Evolutionary conservation across 2,113 vertebrate genomes (phyloP).

Genomic region (Lagopus leucura): DNA sequence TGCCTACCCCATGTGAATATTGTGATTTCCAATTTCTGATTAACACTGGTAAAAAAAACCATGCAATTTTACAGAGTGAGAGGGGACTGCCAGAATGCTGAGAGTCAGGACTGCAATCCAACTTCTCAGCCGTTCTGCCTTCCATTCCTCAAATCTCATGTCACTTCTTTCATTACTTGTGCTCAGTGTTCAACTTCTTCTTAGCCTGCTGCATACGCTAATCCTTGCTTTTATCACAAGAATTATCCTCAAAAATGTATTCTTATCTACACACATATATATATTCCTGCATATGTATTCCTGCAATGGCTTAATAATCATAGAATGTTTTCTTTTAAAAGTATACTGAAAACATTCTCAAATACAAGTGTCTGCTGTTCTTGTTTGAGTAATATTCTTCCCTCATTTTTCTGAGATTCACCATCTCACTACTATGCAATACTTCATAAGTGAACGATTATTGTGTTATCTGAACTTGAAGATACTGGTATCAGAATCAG

Average conservation of each 20-base stretch:
- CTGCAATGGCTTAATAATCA: background rate
- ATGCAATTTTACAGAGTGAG: background rate
- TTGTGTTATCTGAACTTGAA: background rate
- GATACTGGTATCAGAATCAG: background rate
- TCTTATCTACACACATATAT: background rate
- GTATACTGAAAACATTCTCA: background rate
- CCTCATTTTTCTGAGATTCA: background rate
- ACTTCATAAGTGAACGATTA: background rate
- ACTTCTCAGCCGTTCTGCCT: background rate
- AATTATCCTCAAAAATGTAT: background rate
- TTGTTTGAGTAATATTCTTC: background rate
- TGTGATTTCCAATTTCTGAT: conserved; percentile 20
- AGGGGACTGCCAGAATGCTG: background rate
- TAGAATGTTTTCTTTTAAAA: background rate
- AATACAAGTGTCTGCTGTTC: background rate
- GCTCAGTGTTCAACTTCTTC: background rate
- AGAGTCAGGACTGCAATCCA: background rate
- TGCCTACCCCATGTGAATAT: background rate
- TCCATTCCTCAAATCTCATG: background rate
- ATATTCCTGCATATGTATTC: background rate
- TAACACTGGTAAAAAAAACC: background rate
- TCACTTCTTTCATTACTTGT: background rate
- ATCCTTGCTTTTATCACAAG: background rate
- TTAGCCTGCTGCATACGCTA: background rate
- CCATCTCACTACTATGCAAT: background rate